Evolutionary conservation across 2,888 invertebrate genomes (phyloP), one percentile per base, ranked within the genome.

Genomic region (Fissipunctia ypsillon): DNA sequence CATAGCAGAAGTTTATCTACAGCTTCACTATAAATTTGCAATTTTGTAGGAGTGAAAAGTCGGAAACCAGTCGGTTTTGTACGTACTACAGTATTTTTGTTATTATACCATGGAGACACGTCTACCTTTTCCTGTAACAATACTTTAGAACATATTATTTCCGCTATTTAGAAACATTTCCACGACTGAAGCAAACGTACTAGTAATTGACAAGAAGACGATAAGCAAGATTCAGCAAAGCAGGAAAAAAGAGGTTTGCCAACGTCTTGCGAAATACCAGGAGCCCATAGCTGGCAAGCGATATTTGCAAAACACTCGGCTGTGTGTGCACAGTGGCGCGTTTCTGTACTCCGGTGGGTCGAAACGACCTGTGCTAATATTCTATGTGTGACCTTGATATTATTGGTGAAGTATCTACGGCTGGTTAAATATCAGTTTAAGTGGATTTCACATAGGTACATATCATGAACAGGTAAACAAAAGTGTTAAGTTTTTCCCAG

Each of bases 251-350:
- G 75, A 73, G 50, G 60, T 66, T 48, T 73, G 63, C 69, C n/a
- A 77, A 81, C 61, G 61, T 84, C 84, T 86, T 84, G 78, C 81
- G 43, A 84, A 81, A 72, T 84, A 84, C 84, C 81, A 84, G 84
- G 86, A 86, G 84, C 70, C 48, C 86, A 86, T 78, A 61, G 61
- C 56, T 50, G 19, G 50, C 70, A 69, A 76, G 81, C 64, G 70
- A 61, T 84, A 69, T 86, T 84, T 84, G 81, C 77, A 69, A 75
- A 86, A 82, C 86, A 85, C 84, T 85, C 52, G 25, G 66, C 56
- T 68, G 35, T 80, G 70, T 85, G 65, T 84, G 68, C 56, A 79
- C 74, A 84, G 68, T 73, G 57, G 81, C 69, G 79, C 68, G 72
- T 74, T 86, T 74, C 78, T 76, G 61, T 73, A 31, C 38, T 64